Percentiles rank a stretch among this genome's conserved stretches.
phyloP scores from a whole-genome alignment of 35 echinoderm and acorn worm species.

The Apostichopus parvimensis region DNA sequence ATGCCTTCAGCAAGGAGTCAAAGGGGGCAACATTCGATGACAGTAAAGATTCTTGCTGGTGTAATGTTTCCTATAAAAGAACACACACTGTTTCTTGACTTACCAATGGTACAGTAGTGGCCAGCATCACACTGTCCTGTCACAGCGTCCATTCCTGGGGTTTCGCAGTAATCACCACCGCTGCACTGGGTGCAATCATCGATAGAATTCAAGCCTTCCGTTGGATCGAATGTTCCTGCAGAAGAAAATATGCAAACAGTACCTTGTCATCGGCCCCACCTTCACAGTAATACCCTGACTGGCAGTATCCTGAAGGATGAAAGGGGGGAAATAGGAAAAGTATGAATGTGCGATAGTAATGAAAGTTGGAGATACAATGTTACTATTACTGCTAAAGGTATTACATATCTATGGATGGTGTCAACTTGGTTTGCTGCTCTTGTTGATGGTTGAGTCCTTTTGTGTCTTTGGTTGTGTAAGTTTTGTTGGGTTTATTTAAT shows the following conservation, averaged over 20 bases:
- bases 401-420: not conserved
- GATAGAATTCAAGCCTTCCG: constrained; percentile 47
- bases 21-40: no score
- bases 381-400: no score
- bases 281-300: constrained; percentile 86
- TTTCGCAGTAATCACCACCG: constrained; percentile 84
- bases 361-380: no score
- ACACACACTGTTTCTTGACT: not conserved
- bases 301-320: constrained; percentile 65
- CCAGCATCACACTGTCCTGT: constrained; percentile 81
- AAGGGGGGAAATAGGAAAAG: no score
- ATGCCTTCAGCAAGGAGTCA: no score
- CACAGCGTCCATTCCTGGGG: constrained; percentile 63
- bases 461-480: no score
- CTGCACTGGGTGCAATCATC: constrained; percentile 80
- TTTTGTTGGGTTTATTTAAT: no score
- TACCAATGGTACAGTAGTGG: constrained; percentile 85
- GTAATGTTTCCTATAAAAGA: no score
- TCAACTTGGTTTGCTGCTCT: no score
- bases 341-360: no score
- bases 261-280: constrained; percentile 68
- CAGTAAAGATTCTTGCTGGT: no score
- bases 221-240: constrained; percentile 79
- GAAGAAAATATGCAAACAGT: constrained; percentile 29
- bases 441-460: no score